Evolutionary conservation across 2,888 invertebrate genomes (phyloP).

Genomic region (Ryuthela nishihirai): DNA sequence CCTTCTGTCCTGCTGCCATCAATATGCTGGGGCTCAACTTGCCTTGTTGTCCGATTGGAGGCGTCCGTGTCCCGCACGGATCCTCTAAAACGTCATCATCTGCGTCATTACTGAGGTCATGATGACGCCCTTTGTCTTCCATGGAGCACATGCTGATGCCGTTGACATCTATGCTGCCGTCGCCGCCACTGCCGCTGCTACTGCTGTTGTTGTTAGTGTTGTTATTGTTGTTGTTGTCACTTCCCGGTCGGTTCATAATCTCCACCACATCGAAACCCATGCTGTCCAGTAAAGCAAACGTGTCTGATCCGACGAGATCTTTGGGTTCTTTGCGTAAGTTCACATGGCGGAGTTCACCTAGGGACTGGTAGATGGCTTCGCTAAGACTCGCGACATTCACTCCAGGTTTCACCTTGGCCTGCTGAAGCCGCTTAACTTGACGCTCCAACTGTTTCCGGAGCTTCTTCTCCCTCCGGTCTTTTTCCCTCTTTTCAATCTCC

Average conservation of each 20-base stretch:
- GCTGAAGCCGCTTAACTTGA: slow-evolving; percentile 76
- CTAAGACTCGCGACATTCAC: slow-evolving; percentile 33
- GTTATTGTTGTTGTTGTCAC: neutral
- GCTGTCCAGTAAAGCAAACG: slow-evolving; percentile 36
- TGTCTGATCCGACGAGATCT: slow-evolving; percentile 41
- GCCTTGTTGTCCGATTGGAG: too few relatives aligned
- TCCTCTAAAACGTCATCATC: too few relatives aligned
- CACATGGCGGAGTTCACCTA: slow-evolving; percentile 40
- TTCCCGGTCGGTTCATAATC: slow-evolving; percentile 18
- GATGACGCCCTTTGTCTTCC: too few relatives aligned
- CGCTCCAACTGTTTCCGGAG: slow-evolving; percentile 85
- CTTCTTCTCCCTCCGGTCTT: slow-evolving; percentile 55
- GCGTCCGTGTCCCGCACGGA: too few relatives aligned
- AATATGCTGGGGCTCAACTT: too few relatives aligned
- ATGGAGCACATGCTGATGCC: slow-evolving; percentile 24
- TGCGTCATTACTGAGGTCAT: too few relatives aligned
- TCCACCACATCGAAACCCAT: slow-evolving; percentile 40
- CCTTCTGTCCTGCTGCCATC: slow-evolving; percentile 10
- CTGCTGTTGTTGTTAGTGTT: slow-evolving; percentile 9
- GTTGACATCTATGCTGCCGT: slow-evolving; percentile 21
- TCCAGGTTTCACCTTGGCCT: slow-evolving; percentile 41
- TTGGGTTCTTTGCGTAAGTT: slow-evolving; percentile 39
- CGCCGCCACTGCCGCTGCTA: slow-evolving; percentile 15
- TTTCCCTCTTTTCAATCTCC: slow-evolving; percentile 51
- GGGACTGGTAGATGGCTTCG: slow-evolving; percentile 42